Conservation (phyloP, 2,797 vertebrate species). For the Clarias pachynema region DNA sequence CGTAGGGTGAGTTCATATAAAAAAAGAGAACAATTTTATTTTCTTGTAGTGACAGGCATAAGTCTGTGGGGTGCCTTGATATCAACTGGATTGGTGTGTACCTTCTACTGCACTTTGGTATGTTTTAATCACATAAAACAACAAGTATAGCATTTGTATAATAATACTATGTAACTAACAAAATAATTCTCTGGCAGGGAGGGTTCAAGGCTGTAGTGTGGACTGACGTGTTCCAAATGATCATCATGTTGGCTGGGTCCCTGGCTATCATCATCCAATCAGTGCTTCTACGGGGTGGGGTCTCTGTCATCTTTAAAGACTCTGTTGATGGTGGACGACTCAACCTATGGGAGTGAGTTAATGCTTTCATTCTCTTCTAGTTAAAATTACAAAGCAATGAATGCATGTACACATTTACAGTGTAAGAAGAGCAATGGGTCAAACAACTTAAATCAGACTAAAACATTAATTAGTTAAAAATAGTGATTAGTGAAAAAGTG, state of each 20-base stretch:
- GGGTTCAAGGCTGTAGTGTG: constrained; percentile 96
- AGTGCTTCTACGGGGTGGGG: constrained; percentile 78
- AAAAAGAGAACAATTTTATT: constrained; percentile 18
- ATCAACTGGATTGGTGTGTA: constrained; percentile 91
- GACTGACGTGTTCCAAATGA: constrained; percentile 95
- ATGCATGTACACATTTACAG: background rate
- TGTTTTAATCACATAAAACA: constrained; percentile 32
- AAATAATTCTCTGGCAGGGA: constrained; percentile 77
- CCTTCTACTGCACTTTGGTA: constrained; percentile 97
- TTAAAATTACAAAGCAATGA: background rate
- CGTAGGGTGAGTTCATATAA: background rate
- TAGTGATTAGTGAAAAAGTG: background rate
- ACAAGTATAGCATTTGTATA: background rate
- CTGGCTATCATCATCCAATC: constrained; percentile 84
- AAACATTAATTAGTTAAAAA: background rate
- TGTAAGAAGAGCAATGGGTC: background rate
- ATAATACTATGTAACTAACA: background rate
- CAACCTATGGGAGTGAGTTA: constrained; percentile 91
- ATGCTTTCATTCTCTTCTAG: background rate
- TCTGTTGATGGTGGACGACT: constrained; percentile 84
- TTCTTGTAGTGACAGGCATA: constrained; percentile 85
- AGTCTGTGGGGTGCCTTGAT: constrained; percentile 91
- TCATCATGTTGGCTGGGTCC: constrained; percentile 91
- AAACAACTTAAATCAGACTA: background rate
- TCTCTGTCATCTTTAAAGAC: constrained; percentile 81